Conservation (phyloP, 2,113 vertebrate species). For the Pontoporia blainvillei region DNA sequence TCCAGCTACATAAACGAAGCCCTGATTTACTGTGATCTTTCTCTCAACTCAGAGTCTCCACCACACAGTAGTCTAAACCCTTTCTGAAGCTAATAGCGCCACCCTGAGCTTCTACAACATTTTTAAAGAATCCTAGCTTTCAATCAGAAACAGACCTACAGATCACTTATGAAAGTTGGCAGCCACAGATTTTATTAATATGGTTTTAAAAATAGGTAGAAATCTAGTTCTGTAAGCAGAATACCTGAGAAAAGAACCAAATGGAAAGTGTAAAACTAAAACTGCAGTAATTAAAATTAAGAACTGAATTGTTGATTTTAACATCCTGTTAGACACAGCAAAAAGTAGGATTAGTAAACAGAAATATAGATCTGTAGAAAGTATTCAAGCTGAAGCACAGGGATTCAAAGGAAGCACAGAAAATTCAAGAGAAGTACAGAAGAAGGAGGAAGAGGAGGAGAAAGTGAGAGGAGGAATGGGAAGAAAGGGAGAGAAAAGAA, state of each 20-base stretch:
- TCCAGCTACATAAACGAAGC: neutral
- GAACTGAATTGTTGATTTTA: neutral
- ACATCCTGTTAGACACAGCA: neutral
- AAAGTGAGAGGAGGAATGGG: too few relatives aligned
- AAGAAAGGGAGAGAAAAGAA: neutral
- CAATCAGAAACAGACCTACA: neutral
- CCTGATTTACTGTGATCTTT: neutral
- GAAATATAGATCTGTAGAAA: neutral
- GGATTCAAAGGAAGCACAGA: neutral
- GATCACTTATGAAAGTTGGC: neutral
- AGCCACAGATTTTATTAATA: neutral
- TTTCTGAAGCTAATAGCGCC: neutral
- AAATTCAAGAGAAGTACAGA: neutral
- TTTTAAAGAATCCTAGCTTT: neutral
- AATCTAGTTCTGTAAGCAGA: neutral
- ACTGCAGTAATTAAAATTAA: neutral
- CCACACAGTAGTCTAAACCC: neutral
- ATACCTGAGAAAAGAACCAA: neutral
- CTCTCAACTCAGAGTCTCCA: neutral
- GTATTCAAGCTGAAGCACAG: neutral
- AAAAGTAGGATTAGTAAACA: neutral
- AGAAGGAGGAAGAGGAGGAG: neutral
- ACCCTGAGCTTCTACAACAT: neutral
- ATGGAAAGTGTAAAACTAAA: neutral
- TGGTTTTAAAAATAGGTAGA: neutral